Percentiles rank a stretch among this genome's conserved stretches.
Evolutionary conservation across 2,797 vertebrate species (phyloP).

Genomic region (Melopsittacus undulatus): DNA sequence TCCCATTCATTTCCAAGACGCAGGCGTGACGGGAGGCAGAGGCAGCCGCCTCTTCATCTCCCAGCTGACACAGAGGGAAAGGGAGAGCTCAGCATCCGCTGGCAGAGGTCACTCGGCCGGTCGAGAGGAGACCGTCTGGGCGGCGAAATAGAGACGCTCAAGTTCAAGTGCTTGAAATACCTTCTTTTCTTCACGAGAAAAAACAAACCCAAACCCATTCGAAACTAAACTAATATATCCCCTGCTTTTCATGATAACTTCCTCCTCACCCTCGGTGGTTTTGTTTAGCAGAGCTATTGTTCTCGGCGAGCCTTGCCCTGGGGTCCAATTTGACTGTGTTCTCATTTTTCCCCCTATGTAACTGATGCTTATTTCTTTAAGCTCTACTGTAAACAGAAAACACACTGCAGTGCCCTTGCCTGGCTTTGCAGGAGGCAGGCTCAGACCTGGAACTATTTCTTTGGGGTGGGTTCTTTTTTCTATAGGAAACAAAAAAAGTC

Average conservation of each 20-base stretch:
- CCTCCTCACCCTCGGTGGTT: conserved; percentile 12
- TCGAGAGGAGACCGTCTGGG: conserved; percentile 26
- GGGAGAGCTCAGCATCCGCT: not conserved
- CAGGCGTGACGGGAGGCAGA: not conserved
- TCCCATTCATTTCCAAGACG: not conserved
- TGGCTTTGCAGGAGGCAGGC: conserved; percentile 26
- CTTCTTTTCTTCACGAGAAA: not conserved
- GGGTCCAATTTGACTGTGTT: conserved; percentile 52
- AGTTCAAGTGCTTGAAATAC: conserved; percentile 59
- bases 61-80: not conserved
- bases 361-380: conserved; percentile 65
- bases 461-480: not conserved
- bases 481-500: not conserved
- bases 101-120: conserved; percentile 8
- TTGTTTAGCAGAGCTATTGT: conserved; percentile 62
- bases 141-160: conserved; percentile 23
- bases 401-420: not conserved
- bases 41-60: not conserved
- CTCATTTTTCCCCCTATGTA: conserved; percentile 61
- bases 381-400: conserved; percentile 54
- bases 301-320: conserved; percentile 44
- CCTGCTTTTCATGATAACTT: conserved; percentile 32
- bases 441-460: conserved; percentile 4
- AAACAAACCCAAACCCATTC: not conserved
- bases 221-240: not conserved